Evolutionary conservation across 2,888 invertebrate genomes (phyloP).

Genomic region (Amphipoea oculea): DNA sequence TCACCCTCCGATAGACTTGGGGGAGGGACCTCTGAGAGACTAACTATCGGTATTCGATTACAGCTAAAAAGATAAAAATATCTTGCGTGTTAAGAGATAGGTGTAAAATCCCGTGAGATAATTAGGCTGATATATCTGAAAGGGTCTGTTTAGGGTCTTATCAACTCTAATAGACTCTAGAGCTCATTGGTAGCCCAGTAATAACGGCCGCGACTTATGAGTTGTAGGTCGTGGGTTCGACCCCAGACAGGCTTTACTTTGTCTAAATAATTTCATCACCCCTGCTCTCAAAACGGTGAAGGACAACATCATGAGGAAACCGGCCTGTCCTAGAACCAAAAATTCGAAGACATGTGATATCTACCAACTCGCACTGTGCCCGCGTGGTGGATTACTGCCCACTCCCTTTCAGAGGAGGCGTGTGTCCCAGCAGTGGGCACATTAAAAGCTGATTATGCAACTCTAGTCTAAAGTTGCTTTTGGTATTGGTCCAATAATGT

Average conservation of each 20-base stretch:
- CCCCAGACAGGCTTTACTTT: not conserved
- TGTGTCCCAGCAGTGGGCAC: not conserved
- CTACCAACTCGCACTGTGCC: too few relatives aligned
- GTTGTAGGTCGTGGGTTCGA: too few relatives aligned
- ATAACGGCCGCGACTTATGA: too few relatives aligned
- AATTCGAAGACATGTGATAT: not conserved
- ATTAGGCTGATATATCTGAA: not conserved
- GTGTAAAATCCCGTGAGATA: not conserved
- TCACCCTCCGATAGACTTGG: conserved; percentile 8
- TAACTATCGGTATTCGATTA: conserved; percentile 6
- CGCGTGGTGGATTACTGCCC: not conserved
- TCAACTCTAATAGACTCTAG: too few relatives aligned
- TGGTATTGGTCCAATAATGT: not conserved
- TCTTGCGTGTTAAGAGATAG: not conserved
- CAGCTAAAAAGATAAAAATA: conserved; percentile 5
- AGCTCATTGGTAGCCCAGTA: not conserved
- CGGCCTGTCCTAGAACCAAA: not conserved
- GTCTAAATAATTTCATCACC: not conserved
- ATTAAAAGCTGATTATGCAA: not conserved
- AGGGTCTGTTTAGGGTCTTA: not conserved
- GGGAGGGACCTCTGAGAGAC: not conserved
- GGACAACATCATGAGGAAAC: not conserved
- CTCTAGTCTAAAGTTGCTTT: not conserved
- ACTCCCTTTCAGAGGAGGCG: not conserved
- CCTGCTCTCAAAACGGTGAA: not conserved